These are phyloP conservation scores for Cosmorhoe ocellata DNA, from an alignment of 2,888 invertebrate genomes.

Conservation along the genomic window DNA sequence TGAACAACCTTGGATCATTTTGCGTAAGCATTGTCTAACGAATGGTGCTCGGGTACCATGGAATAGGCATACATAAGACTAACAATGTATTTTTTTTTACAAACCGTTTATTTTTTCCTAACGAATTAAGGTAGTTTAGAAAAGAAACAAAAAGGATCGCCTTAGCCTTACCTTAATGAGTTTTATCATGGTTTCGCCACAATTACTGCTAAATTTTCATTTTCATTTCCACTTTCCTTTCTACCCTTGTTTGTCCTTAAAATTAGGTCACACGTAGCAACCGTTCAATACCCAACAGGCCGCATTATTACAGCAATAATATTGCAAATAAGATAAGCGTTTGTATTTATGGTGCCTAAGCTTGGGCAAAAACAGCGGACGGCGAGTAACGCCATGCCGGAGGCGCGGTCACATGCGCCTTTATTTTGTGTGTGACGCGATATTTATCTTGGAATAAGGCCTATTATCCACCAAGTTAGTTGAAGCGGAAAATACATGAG, in stretches of 20 bases:
- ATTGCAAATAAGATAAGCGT: conserved; percentile 69
- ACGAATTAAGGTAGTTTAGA: no score
- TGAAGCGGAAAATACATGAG: background rate
- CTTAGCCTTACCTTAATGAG: no score
- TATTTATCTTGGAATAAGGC: conserved; percentile 21
- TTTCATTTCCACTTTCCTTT: conserved; percentile 6
- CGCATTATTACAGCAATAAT: conserved; percentile 53
- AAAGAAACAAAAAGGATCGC: no score
- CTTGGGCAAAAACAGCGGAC: conserved; percentile 59
- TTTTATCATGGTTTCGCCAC: no score
- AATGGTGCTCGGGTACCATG: no score
- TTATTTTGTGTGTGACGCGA: conserved; percentile 23
- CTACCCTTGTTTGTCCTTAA: conserved; percentile 15
- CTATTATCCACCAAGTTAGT: background rate
- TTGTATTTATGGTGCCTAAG: conserved; percentile 53
- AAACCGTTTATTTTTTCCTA: no score
- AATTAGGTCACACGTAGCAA: conserved; percentile 35
- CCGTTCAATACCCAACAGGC: conserved; percentile 53
- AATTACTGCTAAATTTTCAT: background rate
- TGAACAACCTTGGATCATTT: no score
- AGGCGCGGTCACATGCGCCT: conserved; percentile 56
- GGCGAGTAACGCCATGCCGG: conserved; percentile 50
- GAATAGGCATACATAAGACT: no score
- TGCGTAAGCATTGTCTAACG: no score
- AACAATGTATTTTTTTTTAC: no score